Evolutionary conservation across 2,888 invertebrate genomes (phyloP).

Genomic region (Mamestra brassicae): DNA sequence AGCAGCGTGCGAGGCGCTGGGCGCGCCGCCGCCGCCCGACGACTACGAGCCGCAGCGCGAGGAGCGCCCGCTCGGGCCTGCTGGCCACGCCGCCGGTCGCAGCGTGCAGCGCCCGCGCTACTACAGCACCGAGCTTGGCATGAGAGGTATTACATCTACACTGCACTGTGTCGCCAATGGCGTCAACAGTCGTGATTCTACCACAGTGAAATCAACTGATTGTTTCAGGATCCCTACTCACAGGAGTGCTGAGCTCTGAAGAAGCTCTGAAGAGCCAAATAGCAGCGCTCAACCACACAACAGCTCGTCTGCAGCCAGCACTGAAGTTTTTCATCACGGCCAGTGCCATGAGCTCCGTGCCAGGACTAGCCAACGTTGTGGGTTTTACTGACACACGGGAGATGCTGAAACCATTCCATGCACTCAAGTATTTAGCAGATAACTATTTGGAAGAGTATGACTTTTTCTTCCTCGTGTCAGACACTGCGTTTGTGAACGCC

Average conservation of each 20-base stretch:
- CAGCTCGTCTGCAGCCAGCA: constrained; percentile 96
- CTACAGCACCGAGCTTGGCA: constrained; percentile 98
- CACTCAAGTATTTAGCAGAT: constrained; percentile 97
- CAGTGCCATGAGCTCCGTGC: constrained; percentile 79
- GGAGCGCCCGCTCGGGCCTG: constrained; percentile 76
- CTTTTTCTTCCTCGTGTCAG: constrained; percentile 97
- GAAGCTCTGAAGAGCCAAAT: constrained; percentile 94
- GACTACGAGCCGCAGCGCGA: constrained; percentile 86
- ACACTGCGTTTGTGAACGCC: constrained; percentile 96
- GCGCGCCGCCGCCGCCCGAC: constrained; percentile 66
- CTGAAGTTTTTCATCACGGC: constrained; percentile 95
- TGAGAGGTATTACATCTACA: constrained; percentile 87
- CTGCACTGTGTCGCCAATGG: neutral
- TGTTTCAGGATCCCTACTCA: constrained; percentile 91
- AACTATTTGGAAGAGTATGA: constrained; percentile 97
- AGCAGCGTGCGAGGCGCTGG: constrained; percentile 59
- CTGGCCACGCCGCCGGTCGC: constrained; percentile 73
- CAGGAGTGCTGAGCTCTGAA: constrained; percentile 95
- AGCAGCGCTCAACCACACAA: constrained; percentile 97
- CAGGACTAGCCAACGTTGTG: constrained; percentile 93
- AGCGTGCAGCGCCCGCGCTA: constrained; percentile 96
- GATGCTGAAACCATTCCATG: constrained; percentile 95
- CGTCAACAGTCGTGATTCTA: neutral
- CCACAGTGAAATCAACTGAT: neutral
- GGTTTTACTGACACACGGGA: constrained; percentile 95